These are phyloP conservation scores for Chauna torquata DNA, from an alignment of 2,113 vertebrate genomes.

Conservation along the genomic window DNA sequence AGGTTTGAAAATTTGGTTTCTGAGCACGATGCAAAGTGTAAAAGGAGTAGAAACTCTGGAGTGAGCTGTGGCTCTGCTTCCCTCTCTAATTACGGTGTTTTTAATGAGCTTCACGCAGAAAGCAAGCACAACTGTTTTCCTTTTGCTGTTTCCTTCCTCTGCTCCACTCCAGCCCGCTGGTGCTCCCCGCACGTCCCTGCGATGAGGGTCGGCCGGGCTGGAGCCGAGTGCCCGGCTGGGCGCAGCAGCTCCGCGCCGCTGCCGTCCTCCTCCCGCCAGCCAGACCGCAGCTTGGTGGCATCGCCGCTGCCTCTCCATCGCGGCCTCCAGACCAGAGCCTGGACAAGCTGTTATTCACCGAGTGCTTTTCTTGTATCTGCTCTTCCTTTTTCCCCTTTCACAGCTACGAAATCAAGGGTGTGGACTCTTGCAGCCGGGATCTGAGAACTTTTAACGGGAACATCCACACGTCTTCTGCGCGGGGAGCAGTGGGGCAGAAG, in stretches of 20 bases:
- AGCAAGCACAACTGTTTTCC: background rate
- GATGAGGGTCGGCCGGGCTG: background rate
- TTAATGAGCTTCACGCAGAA: background rate
- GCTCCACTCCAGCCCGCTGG: background rate
- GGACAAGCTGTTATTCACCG: fast-evolving
- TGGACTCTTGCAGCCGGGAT: background rate
- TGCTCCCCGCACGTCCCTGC: conserved; percentile 27
- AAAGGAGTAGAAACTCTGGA: background rate
- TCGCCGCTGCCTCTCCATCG: background rate
- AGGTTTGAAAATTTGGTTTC: background rate
- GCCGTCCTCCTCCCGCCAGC: too few species aligned
- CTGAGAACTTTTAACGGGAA: background rate
- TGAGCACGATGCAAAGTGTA: background rate
- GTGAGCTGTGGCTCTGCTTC: background rate
- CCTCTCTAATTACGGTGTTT: background rate
- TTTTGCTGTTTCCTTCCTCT: conserved; percentile 20
- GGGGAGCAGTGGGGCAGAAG: background rate
- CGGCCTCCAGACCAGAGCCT: fast-evolving
- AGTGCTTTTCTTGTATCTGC: background rate
- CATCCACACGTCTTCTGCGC: background rate
- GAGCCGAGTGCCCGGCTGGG: too few species aligned
- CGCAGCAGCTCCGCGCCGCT: too few species aligned
- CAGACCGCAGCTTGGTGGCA: background rate
- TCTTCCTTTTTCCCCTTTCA: background rate
- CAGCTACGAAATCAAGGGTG: conserved; percentile 16